Evolutionary conservation across 2,113 vertebrate genomes (phyloP).

Genomic region (Corythornis cristatus): DNA sequence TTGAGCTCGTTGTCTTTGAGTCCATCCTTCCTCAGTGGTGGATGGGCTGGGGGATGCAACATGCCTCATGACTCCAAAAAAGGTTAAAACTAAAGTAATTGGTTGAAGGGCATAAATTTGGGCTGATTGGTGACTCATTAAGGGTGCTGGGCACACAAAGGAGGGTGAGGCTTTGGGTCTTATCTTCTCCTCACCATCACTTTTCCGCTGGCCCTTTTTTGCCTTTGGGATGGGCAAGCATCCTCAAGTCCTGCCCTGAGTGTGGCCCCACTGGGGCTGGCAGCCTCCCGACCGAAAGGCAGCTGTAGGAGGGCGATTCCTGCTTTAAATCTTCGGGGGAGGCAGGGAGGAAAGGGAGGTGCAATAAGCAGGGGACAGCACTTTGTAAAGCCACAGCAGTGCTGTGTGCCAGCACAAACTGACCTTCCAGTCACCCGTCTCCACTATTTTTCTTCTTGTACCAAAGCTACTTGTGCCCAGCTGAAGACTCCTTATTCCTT

Average conservation of each 20-base stretch:
- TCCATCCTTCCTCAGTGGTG: background rate
- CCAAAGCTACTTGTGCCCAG: background rate
- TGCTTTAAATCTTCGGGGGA: background rate
- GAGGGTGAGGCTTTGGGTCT: conserved; percentile 29
- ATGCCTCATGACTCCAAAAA: fast-evolving
- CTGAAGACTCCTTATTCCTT: background rate
- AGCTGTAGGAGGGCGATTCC: fast-evolving
- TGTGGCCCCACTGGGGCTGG: fast-evolving
- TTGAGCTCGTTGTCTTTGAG: background rate
- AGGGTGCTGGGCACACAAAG: background rate
- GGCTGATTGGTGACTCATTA: background rate
- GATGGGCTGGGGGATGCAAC: fast-evolving
- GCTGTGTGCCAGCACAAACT: background rate
- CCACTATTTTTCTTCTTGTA: background rate
- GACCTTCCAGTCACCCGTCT: background rate
- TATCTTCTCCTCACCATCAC: background rate
- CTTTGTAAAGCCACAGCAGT: background rate
- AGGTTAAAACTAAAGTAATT: background rate
- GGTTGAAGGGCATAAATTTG: background rate
- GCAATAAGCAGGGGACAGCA: background rate
- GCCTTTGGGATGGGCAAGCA: background rate
- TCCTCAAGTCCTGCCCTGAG: background rate
- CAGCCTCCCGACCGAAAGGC: background rate
- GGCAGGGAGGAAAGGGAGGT: conserved; percentile 39
- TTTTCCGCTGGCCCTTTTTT: background rate